Evolutionary conservation across 2,113 vertebrate species (phyloP).

Genomic region (Brienomyrus longianalis): DNA sequence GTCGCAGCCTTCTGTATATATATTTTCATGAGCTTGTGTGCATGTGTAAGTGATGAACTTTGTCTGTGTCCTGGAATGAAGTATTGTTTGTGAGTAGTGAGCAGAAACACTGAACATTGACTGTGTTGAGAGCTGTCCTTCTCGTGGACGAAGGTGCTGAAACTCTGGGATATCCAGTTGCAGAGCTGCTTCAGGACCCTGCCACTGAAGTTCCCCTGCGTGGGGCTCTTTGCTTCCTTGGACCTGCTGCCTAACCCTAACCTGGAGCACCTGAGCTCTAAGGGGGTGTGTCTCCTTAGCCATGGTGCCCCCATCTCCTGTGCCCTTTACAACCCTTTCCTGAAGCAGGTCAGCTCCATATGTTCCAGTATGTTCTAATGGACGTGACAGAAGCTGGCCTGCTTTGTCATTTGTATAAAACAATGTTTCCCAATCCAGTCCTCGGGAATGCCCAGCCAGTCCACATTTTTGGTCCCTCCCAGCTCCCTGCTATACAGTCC

Average conservation of each 20-base stretch:
- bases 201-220: conserved; percentile 38
- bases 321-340: conserved; percentile 41
- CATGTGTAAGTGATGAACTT: background rate
- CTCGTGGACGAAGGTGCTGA: conserved; percentile 35
- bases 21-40: background rate
- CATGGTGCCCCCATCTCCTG: conserved; percentile 22
- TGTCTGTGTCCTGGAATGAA: background rate
- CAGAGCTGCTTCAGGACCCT: conserved; percentile 46
- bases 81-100: background rate
- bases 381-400: background rate
- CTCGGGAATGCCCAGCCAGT: background rate
- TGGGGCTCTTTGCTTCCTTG: conserved; percentile 30
- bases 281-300: background rate
- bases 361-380: background rate
- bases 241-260: conserved; percentile 27
- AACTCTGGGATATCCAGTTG: conserved; percentile 47
- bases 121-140: background rate
- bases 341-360: conserved; percentile 25
- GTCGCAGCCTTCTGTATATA: background rate
- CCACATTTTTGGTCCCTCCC: too few species aligned
- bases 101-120: background rate
- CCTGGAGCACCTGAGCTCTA: conserved; percentile 8
- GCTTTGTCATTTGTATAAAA: background rate
- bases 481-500: too few species aligned
- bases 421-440: background rate